Percentiles rank a stretch among this genome's conserved stretches.
phyloP scores from a whole-genome alignment of 2,888 invertebrate species.

The Archaeoteleia sp. region DNA sequence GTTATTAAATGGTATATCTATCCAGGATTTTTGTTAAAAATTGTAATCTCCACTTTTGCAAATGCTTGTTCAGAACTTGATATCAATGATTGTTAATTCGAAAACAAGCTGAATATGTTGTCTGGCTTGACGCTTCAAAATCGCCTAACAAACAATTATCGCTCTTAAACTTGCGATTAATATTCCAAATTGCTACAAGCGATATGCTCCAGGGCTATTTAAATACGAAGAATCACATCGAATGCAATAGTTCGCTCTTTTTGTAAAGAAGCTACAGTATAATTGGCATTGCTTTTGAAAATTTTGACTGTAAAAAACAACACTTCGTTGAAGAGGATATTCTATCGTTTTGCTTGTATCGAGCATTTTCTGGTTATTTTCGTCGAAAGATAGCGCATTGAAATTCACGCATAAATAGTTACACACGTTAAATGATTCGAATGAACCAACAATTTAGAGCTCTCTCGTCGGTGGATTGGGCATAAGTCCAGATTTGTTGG shows the following conservation, averaged over 20 bases:
- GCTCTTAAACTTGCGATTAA: too few species aligned
- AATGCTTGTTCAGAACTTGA: too few species aligned
- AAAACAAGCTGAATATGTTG: too few species aligned
- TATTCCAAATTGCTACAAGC: too few species aligned
- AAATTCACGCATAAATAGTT: conserved; percentile 17
- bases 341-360: conserved; percentile 28
- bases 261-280: not conserved
- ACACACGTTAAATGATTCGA: conserved; percentile 30
- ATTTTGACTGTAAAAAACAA: not conserved
- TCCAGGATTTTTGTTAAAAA: too few species aligned
- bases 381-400: conserved; percentile 36
- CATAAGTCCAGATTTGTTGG: conserved; percentile 72
- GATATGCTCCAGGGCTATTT: conserved; percentile 11
- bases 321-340: conserved; percentile 16
- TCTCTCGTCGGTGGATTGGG: conserved; percentile 73
- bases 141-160: too few species aligned
- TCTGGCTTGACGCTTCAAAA: too few species aligned
- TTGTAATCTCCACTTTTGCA: too few species aligned
- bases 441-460: conserved; percentile 63
- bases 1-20: too few species aligned
- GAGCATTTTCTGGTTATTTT: conserved; percentile 32
- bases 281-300: conserved; percentile 31
- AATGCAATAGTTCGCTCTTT: too few species aligned
- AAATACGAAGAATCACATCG: not conserved
- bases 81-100: too few species aligned